These are phyloP conservation scores for Cheilosia impressa DNA, from an alignment of 2,888 invertebrate species.

Conservation along the genomic window DNA sequence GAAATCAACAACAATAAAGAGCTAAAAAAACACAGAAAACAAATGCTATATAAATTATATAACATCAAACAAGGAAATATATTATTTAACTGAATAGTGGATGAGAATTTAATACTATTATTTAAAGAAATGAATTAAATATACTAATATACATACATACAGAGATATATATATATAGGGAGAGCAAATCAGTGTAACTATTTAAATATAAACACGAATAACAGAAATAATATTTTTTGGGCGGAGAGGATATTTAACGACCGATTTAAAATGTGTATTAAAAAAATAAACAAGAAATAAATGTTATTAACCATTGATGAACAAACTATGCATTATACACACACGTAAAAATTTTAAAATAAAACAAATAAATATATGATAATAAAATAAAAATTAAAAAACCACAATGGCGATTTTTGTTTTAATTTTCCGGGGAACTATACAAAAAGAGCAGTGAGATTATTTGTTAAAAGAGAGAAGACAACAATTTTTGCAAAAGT, in stretches of 20 bases:
- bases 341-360: conserved; percentile 42
- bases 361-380: conserved; percentile 47
- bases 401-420: not conserved
- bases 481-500: too few relatives aligned
- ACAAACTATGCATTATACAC: conserved; percentile 59
- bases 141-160: conserved; percentile 15
- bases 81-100: conserved; percentile 18
- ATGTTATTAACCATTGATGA: conserved; percentile 44
- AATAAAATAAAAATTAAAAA: conserved; percentile 36
- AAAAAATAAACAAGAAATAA: conserved; percentile 8
- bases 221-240: conserved; percentile 30
- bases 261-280: conserved; percentile 18
- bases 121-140: conserved; percentile 9
- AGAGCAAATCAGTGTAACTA: conserved; percentile 35
- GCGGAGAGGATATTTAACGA: not conserved
- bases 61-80: conserved; percentile 14
- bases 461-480: too few relatives aligned
- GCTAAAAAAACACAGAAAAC: conserved; percentile 3
- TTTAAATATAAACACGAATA: not conserved
- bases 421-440: too few relatives aligned
- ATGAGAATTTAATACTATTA: conserved; percentile 35
- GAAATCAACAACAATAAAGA: conserved; percentile 15
- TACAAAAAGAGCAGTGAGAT: too few relatives aligned
- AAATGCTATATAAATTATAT: conserved; percentile 19
- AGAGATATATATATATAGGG: not conserved